Percentiles rank a stretch among this genome's conserved stretches.
phyloP scores from a whole-genome alignment of 2,888 invertebrate genomes.

The Dicyrtomina minuta region DNA sequence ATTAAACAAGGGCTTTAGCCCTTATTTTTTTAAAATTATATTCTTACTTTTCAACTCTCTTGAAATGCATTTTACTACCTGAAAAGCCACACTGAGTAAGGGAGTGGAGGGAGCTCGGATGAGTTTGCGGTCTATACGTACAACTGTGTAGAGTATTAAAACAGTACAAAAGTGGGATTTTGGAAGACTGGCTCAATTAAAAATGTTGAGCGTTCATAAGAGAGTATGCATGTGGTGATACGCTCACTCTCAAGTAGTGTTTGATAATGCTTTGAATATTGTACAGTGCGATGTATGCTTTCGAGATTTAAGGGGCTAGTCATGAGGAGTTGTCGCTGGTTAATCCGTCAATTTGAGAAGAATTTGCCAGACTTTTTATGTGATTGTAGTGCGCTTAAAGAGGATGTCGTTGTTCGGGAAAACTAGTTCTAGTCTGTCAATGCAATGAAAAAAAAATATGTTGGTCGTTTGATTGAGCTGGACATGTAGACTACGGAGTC shows the following conservation, averaged over 20 bases:
- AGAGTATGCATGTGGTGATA: neutral
- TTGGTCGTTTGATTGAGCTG: neutral
- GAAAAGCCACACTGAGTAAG: too few species aligned
- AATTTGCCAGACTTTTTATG: slow-evolving; percentile 24
- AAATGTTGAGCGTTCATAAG: neutral
- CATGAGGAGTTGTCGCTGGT: neutral
- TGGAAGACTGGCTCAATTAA: too few species aligned
- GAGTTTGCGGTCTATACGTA: too few species aligned
- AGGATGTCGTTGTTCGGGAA: neutral
- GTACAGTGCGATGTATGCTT: too few species aligned
- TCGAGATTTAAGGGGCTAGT: slow-evolving; percentile 20
- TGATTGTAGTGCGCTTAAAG: slow-evolving; percentile 14
- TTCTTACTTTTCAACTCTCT: too few species aligned
- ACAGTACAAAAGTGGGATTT: too few species aligned
- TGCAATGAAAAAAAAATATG: neutral
- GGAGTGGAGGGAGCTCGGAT: too few species aligned
- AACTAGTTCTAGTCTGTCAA: neutral
- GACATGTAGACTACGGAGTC: slow-evolving; percentile 1
- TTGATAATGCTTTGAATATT: too few species aligned
- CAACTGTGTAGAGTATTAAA: too few species aligned
- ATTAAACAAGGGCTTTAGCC: too few species aligned
- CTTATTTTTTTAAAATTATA: too few species aligned
- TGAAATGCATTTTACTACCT: too few species aligned
- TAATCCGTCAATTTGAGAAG: slow-evolving; percentile 25
- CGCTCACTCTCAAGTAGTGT: neutral